Base-by-base conservation (phyloP, 2,797 vertebrate species). In the Rhinichthys osculus region DNA sequence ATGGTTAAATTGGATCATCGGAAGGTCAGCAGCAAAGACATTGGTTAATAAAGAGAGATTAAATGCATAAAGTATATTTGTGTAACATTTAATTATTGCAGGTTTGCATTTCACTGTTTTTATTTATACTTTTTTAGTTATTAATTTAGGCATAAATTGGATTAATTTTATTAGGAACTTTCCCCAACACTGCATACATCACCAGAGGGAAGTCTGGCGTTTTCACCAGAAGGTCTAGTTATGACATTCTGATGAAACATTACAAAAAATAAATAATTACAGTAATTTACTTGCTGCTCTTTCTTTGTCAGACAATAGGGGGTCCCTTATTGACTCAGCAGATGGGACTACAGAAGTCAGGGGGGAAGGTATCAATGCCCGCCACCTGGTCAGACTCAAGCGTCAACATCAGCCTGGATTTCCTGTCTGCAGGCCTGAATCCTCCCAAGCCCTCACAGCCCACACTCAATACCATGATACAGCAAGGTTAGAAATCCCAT, bases 401-500 rank as follows among this genome's bases (percentile, higher is more conserved):
- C 6, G 98, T 99, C 91, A 99, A 99, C 96, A 99, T 99, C 94
- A 99, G 96, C 92, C 95, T 99, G 91, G 98, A 99, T 94, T 99
- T 98, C 94, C 96, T 99, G 87, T 96, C 97, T 84, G 96, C 97
- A 84, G 97, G 97, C 87, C 96, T 98, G 93, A 97, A 98, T 92
- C 96, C 97, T 91, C 95, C 96, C n/a, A 99, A 99, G 92, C 95
- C 98, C 52, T 94, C 96, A 74, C 97, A 98, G 54, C 97, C 98
- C 72, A 97, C 97, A 0, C 97, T 99, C 82, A 99, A 99, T 88
- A 96, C 96, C 78, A 99, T 99, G 95, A 97, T 99, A 84, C 98
- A 98, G 87, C 98, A 99, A 94, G 98, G 98, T 99, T 95, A 90
- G 64, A 50, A 73, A 57, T 33, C 44, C 3, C 11, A 30, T 30